Percentiles rank a stretch among this genome's conserved stretches.
Conservation (phyloP, 2,113 vertebrate genomes). For the Cyphomyrus discorhynchus region DNA sequence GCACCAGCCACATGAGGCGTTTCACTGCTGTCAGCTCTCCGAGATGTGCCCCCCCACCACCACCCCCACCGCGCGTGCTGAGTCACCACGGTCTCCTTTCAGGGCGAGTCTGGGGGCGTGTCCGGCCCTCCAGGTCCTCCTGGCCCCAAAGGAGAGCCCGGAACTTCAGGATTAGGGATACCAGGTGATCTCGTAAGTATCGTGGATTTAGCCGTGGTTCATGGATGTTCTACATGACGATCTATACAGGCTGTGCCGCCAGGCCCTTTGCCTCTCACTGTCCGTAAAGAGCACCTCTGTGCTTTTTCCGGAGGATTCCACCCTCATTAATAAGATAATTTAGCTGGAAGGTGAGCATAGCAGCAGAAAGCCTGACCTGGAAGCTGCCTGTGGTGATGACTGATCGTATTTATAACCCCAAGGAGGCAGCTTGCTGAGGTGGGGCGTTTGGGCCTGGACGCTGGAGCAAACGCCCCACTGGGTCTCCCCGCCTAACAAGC, state of each 20-base stretch:
- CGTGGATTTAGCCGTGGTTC: background rate
- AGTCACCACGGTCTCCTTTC: conserved; percentile 16
- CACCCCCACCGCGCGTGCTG: background rate
- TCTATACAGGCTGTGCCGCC: background rate
- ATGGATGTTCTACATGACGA: background rate
- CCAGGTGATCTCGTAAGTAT: conserved; percentile 63
- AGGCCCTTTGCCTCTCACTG: background rate
- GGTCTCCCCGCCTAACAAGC: background rate
- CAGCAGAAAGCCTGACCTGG: background rate
- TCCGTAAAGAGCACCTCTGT: background rate
- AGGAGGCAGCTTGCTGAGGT: background rate
- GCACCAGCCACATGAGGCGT: background rate
- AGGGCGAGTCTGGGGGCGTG: conserved; percentile 79
- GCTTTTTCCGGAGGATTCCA: background rate
- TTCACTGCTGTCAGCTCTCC: background rate
- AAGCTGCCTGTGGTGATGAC: background rate
- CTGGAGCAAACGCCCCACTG: background rate
- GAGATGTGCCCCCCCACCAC: background rate
- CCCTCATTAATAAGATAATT: background rate
- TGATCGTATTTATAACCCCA: background rate
- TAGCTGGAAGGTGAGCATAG: background rate
- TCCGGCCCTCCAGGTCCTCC: conserved; percentile 70
- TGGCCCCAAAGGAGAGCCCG: conserved; percentile 86
- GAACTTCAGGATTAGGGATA: conserved; percentile 65
- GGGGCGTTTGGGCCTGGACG: background rate